These are phyloP conservation scores for Emys orbicularis DNA, from an alignment of 2,797 vertebrate genomes.

Conservation along the genomic window DNA sequence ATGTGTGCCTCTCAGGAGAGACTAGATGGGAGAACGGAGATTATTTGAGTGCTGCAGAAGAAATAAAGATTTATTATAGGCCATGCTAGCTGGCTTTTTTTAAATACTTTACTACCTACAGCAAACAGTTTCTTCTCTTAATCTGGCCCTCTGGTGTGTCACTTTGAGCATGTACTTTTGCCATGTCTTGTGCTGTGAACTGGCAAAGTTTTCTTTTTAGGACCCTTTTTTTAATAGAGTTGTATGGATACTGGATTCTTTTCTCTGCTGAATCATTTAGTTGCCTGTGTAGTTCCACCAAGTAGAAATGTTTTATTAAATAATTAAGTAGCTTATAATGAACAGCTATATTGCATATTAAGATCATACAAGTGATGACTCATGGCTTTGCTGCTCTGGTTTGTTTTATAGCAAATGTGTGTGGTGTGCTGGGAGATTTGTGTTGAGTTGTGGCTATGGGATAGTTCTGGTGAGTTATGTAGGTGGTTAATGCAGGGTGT, in stretches of 20 bases:
- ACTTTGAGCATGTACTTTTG: background rate
- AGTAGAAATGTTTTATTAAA: background rate
- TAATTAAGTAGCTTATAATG: background rate
- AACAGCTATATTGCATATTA: background rate
- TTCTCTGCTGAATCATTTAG: background rate
- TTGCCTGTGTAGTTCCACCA: background rate
- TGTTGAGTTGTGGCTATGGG: no score
- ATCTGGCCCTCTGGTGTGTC: background rate
- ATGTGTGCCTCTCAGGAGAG: background rate
- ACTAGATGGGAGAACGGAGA: background rate
- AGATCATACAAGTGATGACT: background rate
- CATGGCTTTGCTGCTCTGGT: no score
- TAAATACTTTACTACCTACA: background rate
- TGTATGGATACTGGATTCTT: background rate
- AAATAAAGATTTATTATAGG: background rate
- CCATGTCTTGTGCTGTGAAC: background rate
- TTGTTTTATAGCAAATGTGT: no score
- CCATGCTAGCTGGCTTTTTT: background rate
- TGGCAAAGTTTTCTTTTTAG: background rate
- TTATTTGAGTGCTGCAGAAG: background rate
- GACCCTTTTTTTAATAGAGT: background rate
- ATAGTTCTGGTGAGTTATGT: no score
- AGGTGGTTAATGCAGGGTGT: no score
- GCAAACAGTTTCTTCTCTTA: background rate
- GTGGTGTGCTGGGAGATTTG: no score